Evolutionary conservation across 2,888 invertebrate species (phyloP), one percentile per base, ranked within the genome.

Genomic region (Scaptomyza cyrtandrae): DNA sequence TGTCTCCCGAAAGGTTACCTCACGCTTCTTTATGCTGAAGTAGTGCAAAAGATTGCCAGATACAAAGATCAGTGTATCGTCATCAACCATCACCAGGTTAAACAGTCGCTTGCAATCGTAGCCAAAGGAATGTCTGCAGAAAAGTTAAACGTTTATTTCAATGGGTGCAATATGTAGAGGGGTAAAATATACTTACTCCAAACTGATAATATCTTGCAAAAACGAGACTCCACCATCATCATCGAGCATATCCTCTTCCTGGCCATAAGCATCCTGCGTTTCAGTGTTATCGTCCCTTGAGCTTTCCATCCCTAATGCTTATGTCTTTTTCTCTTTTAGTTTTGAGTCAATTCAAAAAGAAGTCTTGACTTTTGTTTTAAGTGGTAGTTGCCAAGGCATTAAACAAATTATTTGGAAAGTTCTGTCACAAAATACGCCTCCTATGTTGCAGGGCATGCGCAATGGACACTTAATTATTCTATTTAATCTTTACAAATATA

Each of bases 41-140:
- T 98, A 95, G 77, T 96, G 94, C 35, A 98, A 93, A 52, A 96
- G 93, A 91, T 97, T 97, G 53, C 98, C 98, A 0, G 97, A 95
- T 0, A 95, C 94, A 93, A 96, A 98, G 63, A 96, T 93, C 2
- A 98, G 91, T 0, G 95, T 96, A 11, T 95, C 92, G 4, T 95
- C 93, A 89, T 97, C 97, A 45, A 96, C 94, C 5, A 96, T 94
- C 70, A 96, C 95, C 45, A 98, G 91, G 90, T 98, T 98, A 89
- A 95, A 96, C 64, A 95, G 94, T 82, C 95, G 95, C 76, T 94
- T 94, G 89, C 97, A 97, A 90, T 98, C 95, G 90, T 97, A 98
- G 9, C 97, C 97, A 90, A 95, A 98, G 0, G 97, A 97, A 92
- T 96, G 93, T 89, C 97, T 97, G 75, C 44, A 73, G 10, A 2